A percentile compares a stretch with the other conserved stretches of the same genome.
These are phyloP conservation scores for Alligator sinensis DNA, from an alignment of 2,113 vertebrate species.

Conservation along the genomic window DNA sequence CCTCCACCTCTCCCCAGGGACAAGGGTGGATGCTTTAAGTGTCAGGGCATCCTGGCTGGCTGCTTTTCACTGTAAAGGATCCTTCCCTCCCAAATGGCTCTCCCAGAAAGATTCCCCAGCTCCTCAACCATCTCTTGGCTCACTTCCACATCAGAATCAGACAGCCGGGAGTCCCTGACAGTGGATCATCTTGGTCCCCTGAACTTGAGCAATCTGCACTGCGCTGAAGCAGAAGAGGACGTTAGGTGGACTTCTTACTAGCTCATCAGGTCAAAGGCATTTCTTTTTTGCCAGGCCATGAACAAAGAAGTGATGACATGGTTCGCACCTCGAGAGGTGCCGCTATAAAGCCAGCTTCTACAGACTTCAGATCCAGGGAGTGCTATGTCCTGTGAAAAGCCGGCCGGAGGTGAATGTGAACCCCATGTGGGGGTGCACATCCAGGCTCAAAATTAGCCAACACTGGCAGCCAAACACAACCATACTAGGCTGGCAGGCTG, in stretches of 20 bases:
- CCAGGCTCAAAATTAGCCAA: background rate
- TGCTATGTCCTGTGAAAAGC: background rate
- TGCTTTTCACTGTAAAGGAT: background rate
- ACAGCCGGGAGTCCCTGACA: too few relatives aligned
- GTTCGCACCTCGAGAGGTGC: background rate
- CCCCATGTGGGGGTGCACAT: background rate
- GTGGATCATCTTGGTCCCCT: background rate
- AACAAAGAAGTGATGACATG: background rate
- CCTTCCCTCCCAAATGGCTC: background rate
- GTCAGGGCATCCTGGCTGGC: background rate
- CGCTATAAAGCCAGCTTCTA: background rate
- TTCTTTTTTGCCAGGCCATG: background rate
- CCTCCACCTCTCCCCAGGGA: background rate
- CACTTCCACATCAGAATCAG: background rate
- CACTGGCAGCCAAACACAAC: background rate
- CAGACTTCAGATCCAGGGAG: rapidly evolving
- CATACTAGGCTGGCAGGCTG: background rate
- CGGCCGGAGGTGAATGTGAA: background rate
- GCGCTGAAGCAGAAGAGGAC: background rate
- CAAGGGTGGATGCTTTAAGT: background rate
- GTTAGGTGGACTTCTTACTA: background rate
- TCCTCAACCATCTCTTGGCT: background rate
- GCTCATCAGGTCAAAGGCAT: background rate
- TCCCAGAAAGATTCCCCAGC: background rate
- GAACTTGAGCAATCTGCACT: background rate